Conservation (phyloP, 2,888 invertebrate species). For the Alsophila aescularia region DNA sequence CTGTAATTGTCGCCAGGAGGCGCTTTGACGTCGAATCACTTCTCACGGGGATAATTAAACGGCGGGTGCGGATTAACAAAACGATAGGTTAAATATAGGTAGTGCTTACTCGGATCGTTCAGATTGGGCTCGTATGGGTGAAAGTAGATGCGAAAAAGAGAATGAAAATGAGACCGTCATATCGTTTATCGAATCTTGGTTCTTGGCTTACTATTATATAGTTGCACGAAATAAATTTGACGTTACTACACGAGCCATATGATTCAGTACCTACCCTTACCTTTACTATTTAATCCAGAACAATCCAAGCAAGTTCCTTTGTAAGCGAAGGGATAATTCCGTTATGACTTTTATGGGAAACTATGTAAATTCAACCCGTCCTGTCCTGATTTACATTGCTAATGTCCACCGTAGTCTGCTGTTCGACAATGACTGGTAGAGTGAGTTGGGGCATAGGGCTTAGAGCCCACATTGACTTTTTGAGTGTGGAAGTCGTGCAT, state of each 20-base stretch:
- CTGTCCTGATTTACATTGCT: conserved; percentile 29
- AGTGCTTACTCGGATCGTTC: background rate
- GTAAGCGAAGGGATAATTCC: conserved; percentile 27
- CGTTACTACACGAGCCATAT: background rate
- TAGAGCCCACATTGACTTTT: too few relatives aligned
- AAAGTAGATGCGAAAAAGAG: too few relatives aligned
- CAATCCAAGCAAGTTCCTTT: conserved; percentile 3
- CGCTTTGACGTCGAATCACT: conserved; percentile 58
- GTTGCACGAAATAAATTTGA: too few relatives aligned
- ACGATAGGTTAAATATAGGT: conserved; percentile 20
- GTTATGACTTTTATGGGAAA: conserved; percentile 32
- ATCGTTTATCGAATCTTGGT: too few relatives aligned
- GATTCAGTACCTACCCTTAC: background rate
- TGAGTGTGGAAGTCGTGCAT: too few relatives aligned
- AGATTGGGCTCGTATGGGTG: conserved; percentile 3
- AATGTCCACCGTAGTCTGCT: conserved; percentile 11
- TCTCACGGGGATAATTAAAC: conserved; percentile 60
- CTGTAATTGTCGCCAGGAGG: conserved; percentile 53
- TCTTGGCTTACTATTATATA: too few relatives aligned
- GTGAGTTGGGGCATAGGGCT: background rate
- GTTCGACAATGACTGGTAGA: conserved; percentile 5
- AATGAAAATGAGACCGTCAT: too few relatives aligned
- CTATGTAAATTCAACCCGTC: conserved; percentile 30
- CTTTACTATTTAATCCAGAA: background rate
- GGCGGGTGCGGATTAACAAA: conserved; percentile 33